Evolutionary conservation across 1,140 invertebrate species (phyloP).

Genomic region (Sinella curviseta): DNA sequence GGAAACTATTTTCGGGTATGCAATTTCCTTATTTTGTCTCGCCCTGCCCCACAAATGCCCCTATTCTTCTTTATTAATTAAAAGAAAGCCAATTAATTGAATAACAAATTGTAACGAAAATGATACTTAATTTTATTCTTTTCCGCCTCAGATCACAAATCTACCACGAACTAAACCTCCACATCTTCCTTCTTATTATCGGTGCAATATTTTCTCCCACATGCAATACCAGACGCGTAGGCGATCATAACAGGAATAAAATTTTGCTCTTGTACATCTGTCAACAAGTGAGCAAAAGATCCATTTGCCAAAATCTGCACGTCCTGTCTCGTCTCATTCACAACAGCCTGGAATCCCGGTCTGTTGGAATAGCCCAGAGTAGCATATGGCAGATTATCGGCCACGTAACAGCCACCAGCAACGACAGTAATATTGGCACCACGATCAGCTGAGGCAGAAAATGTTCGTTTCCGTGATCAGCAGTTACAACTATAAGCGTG

Average conservation of each 20-base stretch:
- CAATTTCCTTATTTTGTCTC: too few relatives aligned
- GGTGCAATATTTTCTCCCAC: neutral
- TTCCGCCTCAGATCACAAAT: too few relatives aligned
- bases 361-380: constrained; percentile 2
- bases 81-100: too few relatives aligned
- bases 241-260: constrained; percentile 75
- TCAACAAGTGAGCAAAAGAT: constrained; percentile 58
- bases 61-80: too few relatives aligned
- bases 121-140: too few relatives aligned
- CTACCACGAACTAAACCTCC: too few relatives aligned
- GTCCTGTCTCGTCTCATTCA: constrained; percentile 54
- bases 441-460: neutral
- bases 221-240: constrained; percentile 68
- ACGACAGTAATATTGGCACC: constrained; percentile 15
- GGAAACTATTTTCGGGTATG: too few relatives aligned
- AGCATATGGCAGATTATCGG: constrained; percentile 69
- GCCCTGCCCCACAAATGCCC: too few relatives aligned
- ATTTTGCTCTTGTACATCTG: constrained; percentile 64
- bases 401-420: constrained; percentile 66
- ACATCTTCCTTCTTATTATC: too few relatives aligned
- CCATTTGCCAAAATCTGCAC: constrained; percentile 61
- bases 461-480: constrained; percentile 75
- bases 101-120: too few relatives aligned
- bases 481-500: constrained; percentile 74
- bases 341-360: neutral